These are phyloP conservation scores for Drosophila kikkawai DNA, from an alignment of 1,140 invertebrate species.

Conservation along the genomic window DNA sequence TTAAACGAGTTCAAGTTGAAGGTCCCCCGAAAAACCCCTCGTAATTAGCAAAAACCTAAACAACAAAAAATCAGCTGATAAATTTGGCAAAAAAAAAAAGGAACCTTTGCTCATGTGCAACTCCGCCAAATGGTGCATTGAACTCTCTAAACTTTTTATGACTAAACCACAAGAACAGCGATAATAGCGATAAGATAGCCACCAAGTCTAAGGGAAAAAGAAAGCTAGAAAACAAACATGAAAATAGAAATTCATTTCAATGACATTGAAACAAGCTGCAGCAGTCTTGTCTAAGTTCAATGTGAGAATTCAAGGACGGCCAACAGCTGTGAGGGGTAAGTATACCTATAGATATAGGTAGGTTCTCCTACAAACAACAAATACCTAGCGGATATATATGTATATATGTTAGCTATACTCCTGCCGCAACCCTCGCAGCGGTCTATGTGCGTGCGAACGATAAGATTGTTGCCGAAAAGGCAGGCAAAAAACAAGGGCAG, in stretches of 20 bases:
- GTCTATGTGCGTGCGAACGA: slow-evolving; percentile 37
- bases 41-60: slow-evolving; percentile 4
- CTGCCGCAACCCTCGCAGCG: slow-evolving; percentile 16
- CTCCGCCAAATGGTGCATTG: slow-evolving; percentile 56
- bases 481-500: slow-evolving; percentile 24
- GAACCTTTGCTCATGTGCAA: slow-evolving; percentile 54
- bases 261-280: slow-evolving; percentile 45
- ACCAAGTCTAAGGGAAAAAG: slow-evolving; percentile 17
- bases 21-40: slow-evolving; percentile 18
- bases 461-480: slow-evolving; percentile 73
- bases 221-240: slow-evolving; percentile 20
- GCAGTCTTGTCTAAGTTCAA: slow-evolving; percentile 32
- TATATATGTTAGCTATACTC: slow-evolving; percentile 8
- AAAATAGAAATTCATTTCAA: slow-evolving; percentile 34
- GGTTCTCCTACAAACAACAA: not conserved
- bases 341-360: slow-evolving; percentile 15
- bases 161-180: slow-evolving; percentile 31
- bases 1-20: slow-evolving; percentile 58
- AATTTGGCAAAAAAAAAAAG: not conserved
- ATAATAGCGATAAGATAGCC: slow-evolving; percentile 38
- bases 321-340: slow-evolving; percentile 24
- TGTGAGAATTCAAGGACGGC: slow-evolving; percentile 38
- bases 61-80: slow-evolving; percentile 37
- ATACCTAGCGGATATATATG: slow-evolving; percentile 9
- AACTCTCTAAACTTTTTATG: slow-evolving; percentile 60